Conservation (phyloP, 1,140 invertebrate species). For the Araneus ventricosus region DNA sequence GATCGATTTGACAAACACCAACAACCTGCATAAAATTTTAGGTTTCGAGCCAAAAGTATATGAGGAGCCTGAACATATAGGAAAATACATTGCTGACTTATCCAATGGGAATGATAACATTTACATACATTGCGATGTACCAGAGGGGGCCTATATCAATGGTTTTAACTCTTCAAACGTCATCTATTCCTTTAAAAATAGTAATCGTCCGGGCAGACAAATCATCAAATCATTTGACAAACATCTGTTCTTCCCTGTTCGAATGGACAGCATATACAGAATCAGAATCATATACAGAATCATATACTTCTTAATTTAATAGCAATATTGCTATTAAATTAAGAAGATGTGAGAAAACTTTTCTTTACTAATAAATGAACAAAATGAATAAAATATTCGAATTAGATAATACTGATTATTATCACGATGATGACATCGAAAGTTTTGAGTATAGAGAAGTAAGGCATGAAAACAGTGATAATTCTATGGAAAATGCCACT, state of each 20-base stretch:
- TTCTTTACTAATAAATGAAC: neutral
- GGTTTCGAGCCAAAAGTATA: too few species aligned
- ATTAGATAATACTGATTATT: neutral
- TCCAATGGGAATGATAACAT: slow-evolving; percentile 1
- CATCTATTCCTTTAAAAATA: slow-evolving; percentile 15
- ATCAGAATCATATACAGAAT: neutral
- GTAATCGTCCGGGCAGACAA: neutral
- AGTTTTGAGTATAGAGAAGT: slow-evolving; percentile 33
- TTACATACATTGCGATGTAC: slow-evolving; percentile 62
- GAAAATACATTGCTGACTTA: neutral
- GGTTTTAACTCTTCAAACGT: neutral
- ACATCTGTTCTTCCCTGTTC: neutral
- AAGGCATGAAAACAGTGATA: neutral
- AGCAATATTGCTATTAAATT: neutral
- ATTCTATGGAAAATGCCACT: slow-evolving; percentile 2
- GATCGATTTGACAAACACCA: too few species aligned
- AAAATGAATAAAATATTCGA: slow-evolving; percentile 42
- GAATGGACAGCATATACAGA: neutral
- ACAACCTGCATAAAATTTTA: too few species aligned
- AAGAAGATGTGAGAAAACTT: neutral
- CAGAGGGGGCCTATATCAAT: slow-evolving; percentile 11
- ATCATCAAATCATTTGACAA: slow-evolving; percentile 38
- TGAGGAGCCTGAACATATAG: too few species aligned
- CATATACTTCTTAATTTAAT: neutral
- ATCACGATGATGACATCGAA: slow-evolving; percentile 35